Percentiles rank a stretch among this genome's conserved stretches.
These are phyloP conservation scores for Automeris io DNA, from an alignment of 2,888 invertebrate genomes.

Conservation along the genomic window DNA sequence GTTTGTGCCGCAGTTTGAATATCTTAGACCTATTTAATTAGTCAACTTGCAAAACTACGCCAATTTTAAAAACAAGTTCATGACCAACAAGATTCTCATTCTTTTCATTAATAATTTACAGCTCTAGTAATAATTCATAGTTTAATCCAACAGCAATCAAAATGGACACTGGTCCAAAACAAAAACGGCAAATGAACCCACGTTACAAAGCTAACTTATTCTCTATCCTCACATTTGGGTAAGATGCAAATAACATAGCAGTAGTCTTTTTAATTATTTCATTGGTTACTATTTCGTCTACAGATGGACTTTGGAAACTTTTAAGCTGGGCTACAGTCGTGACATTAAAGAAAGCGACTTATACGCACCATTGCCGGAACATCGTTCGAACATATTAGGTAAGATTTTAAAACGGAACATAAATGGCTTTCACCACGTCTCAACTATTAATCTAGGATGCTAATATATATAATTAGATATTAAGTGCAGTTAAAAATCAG, in stretches of 20 bases:
- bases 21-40: no score
- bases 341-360: conserved; percentile 82
- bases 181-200: conserved; percentile 60
- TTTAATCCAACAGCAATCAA: background rate
- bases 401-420: no score
- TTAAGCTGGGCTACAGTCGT: conserved; percentile 80
- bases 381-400: conserved; percentile 78
- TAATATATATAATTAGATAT: no score
- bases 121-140: background rate
- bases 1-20: no score
- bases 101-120: background rate
- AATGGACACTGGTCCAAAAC: conserved; percentile 67
- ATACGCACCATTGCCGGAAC: conserved; percentile 81
- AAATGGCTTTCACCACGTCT: no score
- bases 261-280: background rate
- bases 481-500: background rate
- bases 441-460: no score
- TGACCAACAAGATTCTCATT: conserved; percentile 5
- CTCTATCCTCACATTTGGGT: conserved; percentile 75
- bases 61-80: background rate
- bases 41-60: no score
- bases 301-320: conserved; percentile 84
- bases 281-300: conserved; percentile 11
- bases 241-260: conserved; percentile 19
- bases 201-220: conserved; percentile 70